Percentiles rank a stretch among this genome's conserved stretches.
Conservation (phyloP, 2,113 vertebrate genomes). For the Salvelinus namaycush region DNA sequence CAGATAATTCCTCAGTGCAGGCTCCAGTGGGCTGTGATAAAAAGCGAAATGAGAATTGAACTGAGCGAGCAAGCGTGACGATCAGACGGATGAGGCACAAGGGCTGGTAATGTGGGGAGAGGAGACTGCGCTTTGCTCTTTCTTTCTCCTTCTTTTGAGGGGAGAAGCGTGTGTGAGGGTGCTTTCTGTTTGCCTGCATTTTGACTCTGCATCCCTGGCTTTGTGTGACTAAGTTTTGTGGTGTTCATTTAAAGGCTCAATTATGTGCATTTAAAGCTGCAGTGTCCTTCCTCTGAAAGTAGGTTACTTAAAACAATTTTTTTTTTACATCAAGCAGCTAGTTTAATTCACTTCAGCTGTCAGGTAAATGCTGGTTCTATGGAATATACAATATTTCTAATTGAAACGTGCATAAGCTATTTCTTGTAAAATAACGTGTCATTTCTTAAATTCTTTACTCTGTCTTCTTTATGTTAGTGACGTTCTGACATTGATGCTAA, state of each 20-base stretch:
- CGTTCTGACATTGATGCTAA: not conserved
- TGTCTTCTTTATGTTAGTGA: not conserved
- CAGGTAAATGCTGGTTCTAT: constrained; percentile 19
- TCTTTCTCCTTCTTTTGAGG: constrained; percentile 14
- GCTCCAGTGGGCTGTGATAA: constrained; percentile 65
- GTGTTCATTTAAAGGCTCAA: constrained; percentile 56
- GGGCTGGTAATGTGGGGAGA: constrained; percentile 39
- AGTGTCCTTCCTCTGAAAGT: constrained; percentile 30
- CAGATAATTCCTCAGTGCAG: constrained; percentile 61
- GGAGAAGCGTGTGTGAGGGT: constrained; percentile 21
- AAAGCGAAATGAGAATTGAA: constrained; percentile 57
- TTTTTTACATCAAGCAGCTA: constrained; percentile 6
- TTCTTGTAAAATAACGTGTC: not conserved
- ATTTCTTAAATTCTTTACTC: not conserved
- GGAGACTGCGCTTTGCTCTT: constrained; percentile 14
- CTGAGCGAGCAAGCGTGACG: constrained; percentile 73
- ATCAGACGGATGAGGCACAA: constrained; percentile 68
- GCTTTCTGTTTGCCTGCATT: constrained; percentile 37
- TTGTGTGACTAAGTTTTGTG: constrained; percentile 32
- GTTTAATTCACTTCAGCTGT: constrained; percentile 14
- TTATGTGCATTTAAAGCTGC: constrained; percentile 55
- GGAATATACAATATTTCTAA: not conserved
- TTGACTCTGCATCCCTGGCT: constrained; percentile 35
- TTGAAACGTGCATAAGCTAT: not conserved
- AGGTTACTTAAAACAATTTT: no score